Base-by-base conservation (phyloP, 2,888 invertebrate genomes). In the Caenorhabditis sp. region DNA sequence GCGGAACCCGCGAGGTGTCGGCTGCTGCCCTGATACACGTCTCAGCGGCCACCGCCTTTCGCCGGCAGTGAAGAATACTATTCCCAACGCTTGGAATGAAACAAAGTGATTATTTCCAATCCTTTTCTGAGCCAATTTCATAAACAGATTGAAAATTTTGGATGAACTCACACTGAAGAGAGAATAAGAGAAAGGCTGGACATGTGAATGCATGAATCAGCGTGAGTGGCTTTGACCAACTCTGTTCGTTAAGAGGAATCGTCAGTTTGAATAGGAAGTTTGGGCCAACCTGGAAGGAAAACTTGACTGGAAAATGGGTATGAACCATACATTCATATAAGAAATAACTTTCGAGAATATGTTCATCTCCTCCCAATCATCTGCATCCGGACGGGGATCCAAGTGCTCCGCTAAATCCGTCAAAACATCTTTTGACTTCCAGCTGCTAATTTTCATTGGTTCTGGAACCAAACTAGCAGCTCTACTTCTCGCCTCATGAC, bases 211-310 rank as follows among this genome's bases (percentile, higher is more conserved):
- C 92, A 87, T 95, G 94, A 5, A 94, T 82, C 49, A 93, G 93
- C 86, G 94, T 94, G 19, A 95, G 92, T 56, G 94, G 92, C 88
- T 94, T 93, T 79, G 94, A 94, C 95, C 95, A 95, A 22, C 82
- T 74, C 41, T 51, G 59, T 26, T 87, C 94, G 19, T 94, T 94
- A 10, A 94, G 93, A 0, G 95, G 95, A 38, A 94, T 93, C 1
- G 94, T 93, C 8, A 95, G 88, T 61, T 93, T 93, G 10, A 95
- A 92, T 0, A 94, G 1, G 22, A 95, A 86, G 85, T 94, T 92
- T 0, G 94, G 92, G 0, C 95, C 94, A 41, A 93, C 89, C 93
- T 94, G 90, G 69, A 92, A 90, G 64, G 63, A 69, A 35, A 80
- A 19, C 5, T 16, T 35, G 3, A 44, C 10, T 19, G 0, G 5